phyloP scores from a whole-genome alignment of 30 jellyfish, hydroid and myxozoan species.

The Sanderia malayensis region DNA sequence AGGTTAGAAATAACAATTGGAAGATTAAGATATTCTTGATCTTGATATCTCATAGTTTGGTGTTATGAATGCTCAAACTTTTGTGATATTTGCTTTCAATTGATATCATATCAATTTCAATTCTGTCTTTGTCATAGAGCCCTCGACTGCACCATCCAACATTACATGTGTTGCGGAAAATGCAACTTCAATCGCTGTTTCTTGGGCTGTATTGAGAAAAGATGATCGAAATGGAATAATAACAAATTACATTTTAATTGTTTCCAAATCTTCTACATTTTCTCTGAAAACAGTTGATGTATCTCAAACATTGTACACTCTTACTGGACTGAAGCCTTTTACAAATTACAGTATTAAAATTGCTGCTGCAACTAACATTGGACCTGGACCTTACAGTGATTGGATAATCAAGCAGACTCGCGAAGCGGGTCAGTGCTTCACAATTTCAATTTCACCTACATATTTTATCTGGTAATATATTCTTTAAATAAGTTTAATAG shows the following conservation, averaged over 20 bases:
- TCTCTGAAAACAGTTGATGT: not conserved
- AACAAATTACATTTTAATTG: not conserved
- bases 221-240: conserved; percentile 46
- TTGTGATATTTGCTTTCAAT: too few relatives aligned
- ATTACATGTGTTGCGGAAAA: not conserved
- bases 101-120: too few relatives aligned
- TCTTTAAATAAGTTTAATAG: too few relatives aligned
- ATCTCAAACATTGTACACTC: not conserved
- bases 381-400: conserved; percentile 49
- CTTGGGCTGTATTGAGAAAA: conserved; percentile 37
- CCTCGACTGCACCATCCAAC: conserved; percentile 44
- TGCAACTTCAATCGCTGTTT: conserved; percentile 10
- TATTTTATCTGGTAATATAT: too few relatives aligned
- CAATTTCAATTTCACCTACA: too few relatives aligned
- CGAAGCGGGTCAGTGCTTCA: conserved; percentile 55
- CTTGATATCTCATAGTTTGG: too few relatives aligned
- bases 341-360: conserved; percentile 37
- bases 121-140: too few relatives aligned
- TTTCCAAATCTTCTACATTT: not conserved
- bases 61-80: too few relatives aligned
- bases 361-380: conserved; percentile 55
- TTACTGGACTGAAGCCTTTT: conserved; percentile 37
- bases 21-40: too few relatives aligned
- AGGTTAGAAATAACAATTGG: too few relatives aligned
- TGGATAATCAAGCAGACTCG: not conserved